Conservation (phyloP, 2,888 invertebrate genomes). For the Lasioglossum villosulum region DNA sequence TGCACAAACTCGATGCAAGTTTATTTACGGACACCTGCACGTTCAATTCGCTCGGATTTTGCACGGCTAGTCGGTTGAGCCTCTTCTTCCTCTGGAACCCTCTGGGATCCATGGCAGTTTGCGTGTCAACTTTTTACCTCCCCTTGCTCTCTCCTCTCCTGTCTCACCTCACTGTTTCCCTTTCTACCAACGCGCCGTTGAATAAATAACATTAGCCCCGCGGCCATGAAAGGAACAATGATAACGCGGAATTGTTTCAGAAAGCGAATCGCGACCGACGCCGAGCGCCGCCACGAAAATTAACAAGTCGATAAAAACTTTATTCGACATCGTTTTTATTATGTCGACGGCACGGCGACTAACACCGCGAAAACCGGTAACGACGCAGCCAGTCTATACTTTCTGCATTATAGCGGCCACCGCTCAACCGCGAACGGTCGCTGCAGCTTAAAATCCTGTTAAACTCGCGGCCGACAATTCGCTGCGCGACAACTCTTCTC, state of each 20-base stretch:
- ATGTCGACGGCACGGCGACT: not conserved
- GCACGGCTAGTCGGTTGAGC: conserved; percentile 38
- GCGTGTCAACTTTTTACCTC: conserved; percentile 54
- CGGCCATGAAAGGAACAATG: conserved; percentile 41
- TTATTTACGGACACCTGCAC: conserved; percentile 78
- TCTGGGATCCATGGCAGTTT: conserved; percentile 40
- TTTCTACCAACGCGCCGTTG: not conserved
- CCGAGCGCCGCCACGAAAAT: conserved; percentile 33
- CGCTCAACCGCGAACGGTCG: not conserved
- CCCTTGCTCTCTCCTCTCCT: conserved; percentile 8
- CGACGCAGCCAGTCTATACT: not conserved
- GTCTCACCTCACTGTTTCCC: not conserved
- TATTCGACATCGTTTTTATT: conserved; percentile 45
- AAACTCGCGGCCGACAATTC: not conserved
- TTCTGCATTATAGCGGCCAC: not conserved
- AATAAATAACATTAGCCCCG: conserved; percentile 60
- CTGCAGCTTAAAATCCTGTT: conserved; percentile 4
- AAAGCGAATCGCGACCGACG: conserved; percentile 44
- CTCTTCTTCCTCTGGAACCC: not conserved
- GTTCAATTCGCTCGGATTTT: conserved; percentile 70
- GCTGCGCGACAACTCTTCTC: not conserved
- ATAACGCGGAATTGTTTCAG: conserved; percentile 53
- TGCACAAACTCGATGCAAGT: conserved; percentile 75
- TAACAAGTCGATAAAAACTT: conserved; percentile 54
- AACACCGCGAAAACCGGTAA: not conserved